Percentiles rank a stretch among this genome's conserved stretches.
These are phyloP conservation scores for Lomographa bimaculata DNA, from an alignment of 2,888 invertebrate genomes.

Conservation along the genomic window DNA sequence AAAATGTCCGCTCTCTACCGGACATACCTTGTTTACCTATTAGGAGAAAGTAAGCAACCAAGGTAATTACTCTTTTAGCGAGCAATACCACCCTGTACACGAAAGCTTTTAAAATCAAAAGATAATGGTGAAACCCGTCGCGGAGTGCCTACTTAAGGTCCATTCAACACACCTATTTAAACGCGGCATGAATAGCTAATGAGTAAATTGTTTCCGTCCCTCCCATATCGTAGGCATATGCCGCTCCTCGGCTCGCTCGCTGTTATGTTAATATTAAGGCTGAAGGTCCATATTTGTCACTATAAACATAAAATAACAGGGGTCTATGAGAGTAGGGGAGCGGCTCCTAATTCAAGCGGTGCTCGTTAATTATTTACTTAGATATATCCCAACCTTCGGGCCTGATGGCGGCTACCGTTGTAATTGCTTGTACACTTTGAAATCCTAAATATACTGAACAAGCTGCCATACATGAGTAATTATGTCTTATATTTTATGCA, in stretches of 20 bases:
- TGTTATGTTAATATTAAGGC: constrained; percentile 46
- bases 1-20: constrained; percentile 46
- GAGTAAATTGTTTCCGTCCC: constrained; percentile 47
- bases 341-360: constrained; percentile 53
- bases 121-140: constrained; percentile 18
- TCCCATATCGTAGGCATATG: constrained; percentile 34
- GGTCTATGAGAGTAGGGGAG: constrained; percentile 45
- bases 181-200: constrained; percentile 51
- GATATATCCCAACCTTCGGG: constrained; percentile 53
- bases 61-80: constrained; percentile 13
- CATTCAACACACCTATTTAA: constrained; percentile 39
- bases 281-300: constrained; percentile 56
- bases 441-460: constrained; percentile 43
- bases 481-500: constrained; percentile 29
- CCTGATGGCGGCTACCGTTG: constrained; percentile 47
- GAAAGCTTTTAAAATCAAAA: constrained; percentile 21
- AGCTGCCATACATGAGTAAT: constrained; percentile 26
- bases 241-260: constrained; percentile 27
- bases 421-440: constrained; percentile 61
- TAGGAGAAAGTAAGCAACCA: constrained; percentile 20
- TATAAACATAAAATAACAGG: constrained; percentile 54
- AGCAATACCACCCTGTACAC: not conserved
- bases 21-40: constrained; percentile 42
- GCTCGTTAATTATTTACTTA: constrained; percentile 68
- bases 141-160: constrained; percentile 22